Evolutionary conservation across 2,888 invertebrate species (phyloP).

Genomic region (Acleris holmiana): DNA sequence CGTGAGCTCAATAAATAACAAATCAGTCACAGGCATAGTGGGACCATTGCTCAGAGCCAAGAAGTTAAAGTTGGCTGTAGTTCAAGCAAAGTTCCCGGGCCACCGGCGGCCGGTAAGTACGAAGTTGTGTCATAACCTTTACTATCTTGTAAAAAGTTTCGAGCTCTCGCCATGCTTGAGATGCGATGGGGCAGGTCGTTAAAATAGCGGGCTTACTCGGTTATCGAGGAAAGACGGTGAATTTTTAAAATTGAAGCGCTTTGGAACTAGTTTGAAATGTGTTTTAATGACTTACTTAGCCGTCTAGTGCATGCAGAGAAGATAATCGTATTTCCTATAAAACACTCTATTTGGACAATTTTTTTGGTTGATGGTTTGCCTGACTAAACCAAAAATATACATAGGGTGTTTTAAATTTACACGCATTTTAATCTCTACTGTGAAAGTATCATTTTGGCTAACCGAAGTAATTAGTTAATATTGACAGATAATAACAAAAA

Average conservation of each 20-base stretch:
- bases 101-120: constrained; percentile 45
- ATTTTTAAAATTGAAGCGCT: background rate
- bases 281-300: too few relatives aligned
- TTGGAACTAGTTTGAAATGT: too few relatives aligned
- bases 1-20: constrained; percentile 75
- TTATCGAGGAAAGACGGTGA: background rate
- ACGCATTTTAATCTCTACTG: too few relatives aligned
- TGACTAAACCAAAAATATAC: too few relatives aligned
- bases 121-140: constrained; percentile 43
- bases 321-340: too few relatives aligned
- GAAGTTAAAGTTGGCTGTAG: constrained; percentile 72
- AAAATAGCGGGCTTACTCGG: constrained; percentile 15
- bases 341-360: too few relatives aligned
- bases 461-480: too few relatives aligned
- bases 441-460: too few relatives aligned
- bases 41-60: constrained; percentile 70
- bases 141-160: constrained; percentile 35
- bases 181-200: constrained; percentile 29
- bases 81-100: constrained; percentile 67
- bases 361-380: too few relatives aligned
- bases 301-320: too few relatives aligned
- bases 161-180: constrained; percentile 24
- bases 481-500: too few relatives aligned
- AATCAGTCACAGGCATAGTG: constrained; percentile 77
- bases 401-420: too few relatives aligned